phyloP scores from a whole-genome alignment of 1,140 invertebrate species.

The Trichonephila clavata region DNA sequence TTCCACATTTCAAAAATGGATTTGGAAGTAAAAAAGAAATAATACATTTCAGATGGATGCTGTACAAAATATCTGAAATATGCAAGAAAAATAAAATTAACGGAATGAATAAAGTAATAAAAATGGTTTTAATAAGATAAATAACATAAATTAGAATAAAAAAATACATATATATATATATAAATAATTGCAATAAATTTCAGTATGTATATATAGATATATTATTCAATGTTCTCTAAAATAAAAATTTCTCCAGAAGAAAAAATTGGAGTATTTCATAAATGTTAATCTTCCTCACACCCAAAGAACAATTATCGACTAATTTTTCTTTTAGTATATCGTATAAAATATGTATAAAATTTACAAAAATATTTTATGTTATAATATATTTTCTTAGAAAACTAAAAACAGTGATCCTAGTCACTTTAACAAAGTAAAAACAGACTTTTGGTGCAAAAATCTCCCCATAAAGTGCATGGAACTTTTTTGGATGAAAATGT shows the following conservation, averaged over 20 bases:
- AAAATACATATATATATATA: too few species aligned
- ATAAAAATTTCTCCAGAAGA: neutral
- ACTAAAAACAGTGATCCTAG: slow-evolving; percentile 1
- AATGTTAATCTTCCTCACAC: neutral
- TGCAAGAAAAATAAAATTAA: too few species aligned
- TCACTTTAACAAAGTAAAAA: neutral
- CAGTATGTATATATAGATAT: neutral
- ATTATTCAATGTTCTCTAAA: neutral
- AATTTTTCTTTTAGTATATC: neutral
- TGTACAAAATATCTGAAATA: too few species aligned
- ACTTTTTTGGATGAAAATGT: neutral
- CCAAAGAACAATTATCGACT: neutral
- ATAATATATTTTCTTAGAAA: neutral
- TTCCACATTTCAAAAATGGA: too few species aligned
- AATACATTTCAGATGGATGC: too few species aligned
- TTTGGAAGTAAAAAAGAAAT: too few species aligned
- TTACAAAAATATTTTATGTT: neutral
- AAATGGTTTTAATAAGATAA: too few species aligned
- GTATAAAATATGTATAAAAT: slow-evolving; percentile 15
- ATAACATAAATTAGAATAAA: too few species aligned
- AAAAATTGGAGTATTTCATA: neutral
- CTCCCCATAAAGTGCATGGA: neutral
- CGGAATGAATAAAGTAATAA: too few species aligned
- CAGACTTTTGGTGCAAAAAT: neutral
- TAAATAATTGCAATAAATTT: neutral